Conservation (phyloP, 2,888 invertebrate species). For the Nudaria mundana region DNA sequence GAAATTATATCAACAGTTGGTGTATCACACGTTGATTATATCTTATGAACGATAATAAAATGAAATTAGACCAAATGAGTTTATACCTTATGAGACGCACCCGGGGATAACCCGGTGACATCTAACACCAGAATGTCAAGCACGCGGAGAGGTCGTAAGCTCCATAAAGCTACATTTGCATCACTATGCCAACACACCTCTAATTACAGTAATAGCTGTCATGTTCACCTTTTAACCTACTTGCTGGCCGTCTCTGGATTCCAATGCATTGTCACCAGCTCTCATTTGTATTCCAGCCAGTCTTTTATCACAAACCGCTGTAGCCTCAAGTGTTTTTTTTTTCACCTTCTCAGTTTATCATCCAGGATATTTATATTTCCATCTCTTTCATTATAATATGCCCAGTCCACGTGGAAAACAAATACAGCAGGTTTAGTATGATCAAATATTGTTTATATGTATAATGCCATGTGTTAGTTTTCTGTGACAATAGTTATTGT, state of each 20-base stretch:
- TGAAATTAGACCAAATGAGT: too few relatives aligned
- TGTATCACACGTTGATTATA: too few relatives aligned
- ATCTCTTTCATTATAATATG: constrained; percentile 57
- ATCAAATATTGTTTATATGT: constrained; percentile 59
- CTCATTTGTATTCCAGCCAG: constrained; percentile 57
- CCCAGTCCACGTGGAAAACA: constrained; percentile 57
- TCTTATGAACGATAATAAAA: too few relatives aligned
- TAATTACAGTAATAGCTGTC: constrained; percentile 70
- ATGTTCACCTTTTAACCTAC: constrained; percentile 77
- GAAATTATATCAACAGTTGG: too few relatives aligned
- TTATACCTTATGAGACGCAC: too few relatives aligned
- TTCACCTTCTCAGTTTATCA: constrained; percentile 48
- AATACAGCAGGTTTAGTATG: constrained; percentile 52
- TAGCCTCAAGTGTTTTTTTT: constrained; percentile 65
- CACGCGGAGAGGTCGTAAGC: constrained; percentile 17
- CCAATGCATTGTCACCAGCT: constrained; percentile 64
- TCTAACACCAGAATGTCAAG: constrained; percentile 12
- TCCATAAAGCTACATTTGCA: constrained; percentile 49
- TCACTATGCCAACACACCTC: constrained; percentile 57
- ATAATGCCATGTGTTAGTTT: constrained; percentile 38
- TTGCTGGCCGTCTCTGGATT: constrained; percentile 63
- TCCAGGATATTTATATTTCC: constrained; percentile 28
- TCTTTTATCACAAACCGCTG: constrained; percentile 65
- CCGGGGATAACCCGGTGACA: too few relatives aligned
- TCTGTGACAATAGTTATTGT: constrained; percentile 47